Percentiles rank a stretch among this genome's conserved stretches.
phyloP scores from a whole-genome alignment of 2,888 invertebrate species.

The Tetragonula carbonaria region DNA sequence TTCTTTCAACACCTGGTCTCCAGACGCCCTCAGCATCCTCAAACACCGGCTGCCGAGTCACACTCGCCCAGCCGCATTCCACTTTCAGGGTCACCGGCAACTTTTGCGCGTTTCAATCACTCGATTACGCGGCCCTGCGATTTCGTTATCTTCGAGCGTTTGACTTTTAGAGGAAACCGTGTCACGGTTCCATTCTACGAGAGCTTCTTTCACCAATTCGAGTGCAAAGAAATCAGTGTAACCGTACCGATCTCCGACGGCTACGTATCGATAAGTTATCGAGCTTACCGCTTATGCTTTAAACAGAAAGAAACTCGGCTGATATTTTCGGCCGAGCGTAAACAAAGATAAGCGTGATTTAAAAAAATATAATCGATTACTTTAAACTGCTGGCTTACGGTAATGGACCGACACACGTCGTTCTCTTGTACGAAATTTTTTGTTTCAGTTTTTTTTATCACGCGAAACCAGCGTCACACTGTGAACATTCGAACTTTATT shows the following conservation, averaged over 20 bases:
- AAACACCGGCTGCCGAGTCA: slow-evolving; percentile 42
- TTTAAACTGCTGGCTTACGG: too few species aligned
- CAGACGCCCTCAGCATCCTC: slow-evolving; percentile 9
- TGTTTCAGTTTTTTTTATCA: too few species aligned
- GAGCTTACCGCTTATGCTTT: background rate
- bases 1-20: background rate
- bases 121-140: slow-evolving; percentile 2
- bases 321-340: slow-evolving; percentile 17
- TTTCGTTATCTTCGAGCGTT: slow-evolving; percentile 9
- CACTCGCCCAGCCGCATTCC: slow-evolving; percentile 63
- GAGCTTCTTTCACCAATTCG: background rate
- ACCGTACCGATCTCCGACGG: background rate
- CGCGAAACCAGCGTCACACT: too few species aligned
- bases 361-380: slow-evolving; percentile 1
- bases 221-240: background rate
- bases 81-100: slow-evolving; percentile 53
- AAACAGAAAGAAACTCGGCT: background rate
- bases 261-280: slow-evolving; percentile 47
- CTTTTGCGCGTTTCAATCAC: slow-evolving; percentile 42
- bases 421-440: too few species aligned
- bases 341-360: slow-evolving; percentile 19
- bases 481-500: too few species aligned
- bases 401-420: too few species aligned
- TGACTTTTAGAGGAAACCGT: too few species aligned
- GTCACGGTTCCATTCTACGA: background rate